phyloP scores from a whole-genome alignment of 2,888 invertebrate genomes.

The Agrotis ipsilon region DNA sequence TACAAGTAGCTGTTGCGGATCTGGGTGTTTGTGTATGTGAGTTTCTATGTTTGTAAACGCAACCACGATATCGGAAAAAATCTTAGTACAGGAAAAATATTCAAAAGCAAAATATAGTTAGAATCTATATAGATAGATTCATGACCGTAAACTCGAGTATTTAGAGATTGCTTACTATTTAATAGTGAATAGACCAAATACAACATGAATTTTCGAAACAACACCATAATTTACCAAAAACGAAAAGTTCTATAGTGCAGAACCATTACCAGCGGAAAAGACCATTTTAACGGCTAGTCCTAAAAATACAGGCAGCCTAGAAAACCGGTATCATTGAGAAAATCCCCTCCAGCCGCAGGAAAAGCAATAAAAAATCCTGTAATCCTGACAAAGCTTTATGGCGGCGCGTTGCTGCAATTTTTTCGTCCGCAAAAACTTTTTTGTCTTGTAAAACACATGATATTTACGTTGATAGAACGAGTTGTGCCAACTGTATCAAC shows the following conservation, averaged over 20 bases:
- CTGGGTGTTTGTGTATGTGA: too few relatives aligned
- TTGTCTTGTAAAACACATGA: constrained; percentile 65
- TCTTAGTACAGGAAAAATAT: too few relatives aligned
- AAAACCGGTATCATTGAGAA: constrained; percentile 42
- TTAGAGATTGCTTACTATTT: too few relatives aligned
- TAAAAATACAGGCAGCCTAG: constrained; percentile 36
- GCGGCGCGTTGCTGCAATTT: constrained; percentile 62
- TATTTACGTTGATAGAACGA: constrained; percentile 69
- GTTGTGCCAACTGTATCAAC: constrained; percentile 52
- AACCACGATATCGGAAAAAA: too few relatives aligned
- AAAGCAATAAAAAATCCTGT: constrained; percentile 76
- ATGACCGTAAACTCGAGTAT: not conserved
- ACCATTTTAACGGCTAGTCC: constrained; percentile 29
- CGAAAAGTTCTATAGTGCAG: not conserved
- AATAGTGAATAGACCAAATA: rapidly evolving
- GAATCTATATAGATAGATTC: too few relatives aligned
- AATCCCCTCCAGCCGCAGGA: constrained; percentile 61
- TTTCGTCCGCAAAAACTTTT: constrained; percentile 58
- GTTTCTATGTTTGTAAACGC: too few relatives aligned
- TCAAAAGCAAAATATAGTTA: too few relatives aligned
- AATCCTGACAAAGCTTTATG: constrained; percentile 80
- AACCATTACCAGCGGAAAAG: constrained; percentile 20
- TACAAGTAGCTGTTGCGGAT: too few relatives aligned
- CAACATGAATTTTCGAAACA: not conserved
- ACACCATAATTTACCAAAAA: not conserved